These are phyloP conservation scores for Helicoverpa zea DNA, from an alignment of 1,140 invertebrate species.

Conservation along the genomic window DNA sequence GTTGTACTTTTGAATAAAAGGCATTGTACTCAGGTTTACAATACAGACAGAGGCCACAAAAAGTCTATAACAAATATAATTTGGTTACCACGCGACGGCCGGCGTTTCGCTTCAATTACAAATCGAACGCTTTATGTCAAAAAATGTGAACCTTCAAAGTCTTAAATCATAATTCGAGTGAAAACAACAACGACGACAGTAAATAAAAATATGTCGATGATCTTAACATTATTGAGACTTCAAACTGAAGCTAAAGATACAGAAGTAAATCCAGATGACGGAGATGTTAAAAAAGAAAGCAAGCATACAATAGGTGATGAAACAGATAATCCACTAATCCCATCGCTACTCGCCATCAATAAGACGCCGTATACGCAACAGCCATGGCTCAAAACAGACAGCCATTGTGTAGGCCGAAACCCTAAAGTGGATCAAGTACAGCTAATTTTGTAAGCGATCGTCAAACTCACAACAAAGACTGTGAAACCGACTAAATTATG, in stretches of 20 bases:
- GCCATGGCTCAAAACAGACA: slow-evolving; percentile 17
- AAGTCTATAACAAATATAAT: slow-evolving; percentile 8
- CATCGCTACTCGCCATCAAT: slow-evolving; percentile 24
- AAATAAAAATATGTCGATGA: neutral
- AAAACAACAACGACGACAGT: neutral
- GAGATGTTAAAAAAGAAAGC: too few species aligned
- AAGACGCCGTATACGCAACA: neutral
- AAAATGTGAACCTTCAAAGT: neutral
- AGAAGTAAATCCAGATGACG: too few species aligned
- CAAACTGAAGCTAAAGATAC: neutral
- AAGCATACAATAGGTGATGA: neutral
- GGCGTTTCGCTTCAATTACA: neutral
- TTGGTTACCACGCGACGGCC: neutral
- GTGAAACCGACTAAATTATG: slow-evolving; percentile 29
- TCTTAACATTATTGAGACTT: neutral
- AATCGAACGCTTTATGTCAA: neutral
- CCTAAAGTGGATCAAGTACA: slow-evolving; percentile 47
- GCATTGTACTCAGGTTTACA: slow-evolving; percentile 4
- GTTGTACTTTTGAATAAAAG: neutral
- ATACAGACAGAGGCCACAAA: slow-evolving; percentile 9
- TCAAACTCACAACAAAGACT: slow-evolving; percentile 30
- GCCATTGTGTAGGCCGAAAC: slow-evolving; percentile 35
- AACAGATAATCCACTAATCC: neutral
- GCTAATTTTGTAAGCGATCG: slow-evolving; percentile 45
- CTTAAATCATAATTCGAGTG: neutral